A percentile compares a stretch with the other conserved stretches of the same genome.
phyloP scores from a whole-genome alignment of 2,797 vertebrate genomes.

The Pangasius sanitwongsei region DNA sequence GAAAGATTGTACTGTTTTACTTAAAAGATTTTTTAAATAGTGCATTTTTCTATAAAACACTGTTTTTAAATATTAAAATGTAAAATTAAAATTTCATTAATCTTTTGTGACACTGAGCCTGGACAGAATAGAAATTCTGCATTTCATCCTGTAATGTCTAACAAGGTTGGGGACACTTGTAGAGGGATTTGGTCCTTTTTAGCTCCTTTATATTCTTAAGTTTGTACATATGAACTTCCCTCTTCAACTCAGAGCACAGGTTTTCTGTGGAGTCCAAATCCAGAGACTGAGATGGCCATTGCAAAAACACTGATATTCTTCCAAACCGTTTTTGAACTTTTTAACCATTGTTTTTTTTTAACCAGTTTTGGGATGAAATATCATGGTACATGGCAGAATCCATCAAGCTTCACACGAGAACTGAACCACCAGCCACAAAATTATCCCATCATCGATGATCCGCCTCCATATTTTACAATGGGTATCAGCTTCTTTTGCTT shows the following conservation, averaged over 20 bases:
- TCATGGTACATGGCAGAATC: neutral
- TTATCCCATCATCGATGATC: neutral
- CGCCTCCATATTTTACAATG: neutral
- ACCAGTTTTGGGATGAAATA: neutral
- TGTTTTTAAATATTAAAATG: neutral
- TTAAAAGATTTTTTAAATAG: neutral
- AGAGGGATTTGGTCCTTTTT: neutral
- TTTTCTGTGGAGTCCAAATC: neutral
- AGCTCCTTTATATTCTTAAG: neutral
- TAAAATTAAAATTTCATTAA: neutral
- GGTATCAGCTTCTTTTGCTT: neutral
- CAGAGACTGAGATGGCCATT: neutral
- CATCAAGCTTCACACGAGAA: neutral
- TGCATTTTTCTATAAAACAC: neutral
- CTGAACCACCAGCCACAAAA: neutral
- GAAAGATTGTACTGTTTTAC: neutral
- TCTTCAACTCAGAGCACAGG: neutral
- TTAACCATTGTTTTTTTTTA: neutral
- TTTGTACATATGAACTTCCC: neutral
- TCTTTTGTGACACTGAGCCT: neutral
- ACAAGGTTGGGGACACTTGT: neutral
- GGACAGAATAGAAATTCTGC: neutral
- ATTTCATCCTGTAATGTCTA: neutral
- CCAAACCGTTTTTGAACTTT: neutral
- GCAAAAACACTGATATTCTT: neutral